Evolutionary conservation across 2,888 invertebrate genomes (phyloP), one percentile per base, ranked within the genome.

Genomic region (Hymenopus coronatus): DNA sequence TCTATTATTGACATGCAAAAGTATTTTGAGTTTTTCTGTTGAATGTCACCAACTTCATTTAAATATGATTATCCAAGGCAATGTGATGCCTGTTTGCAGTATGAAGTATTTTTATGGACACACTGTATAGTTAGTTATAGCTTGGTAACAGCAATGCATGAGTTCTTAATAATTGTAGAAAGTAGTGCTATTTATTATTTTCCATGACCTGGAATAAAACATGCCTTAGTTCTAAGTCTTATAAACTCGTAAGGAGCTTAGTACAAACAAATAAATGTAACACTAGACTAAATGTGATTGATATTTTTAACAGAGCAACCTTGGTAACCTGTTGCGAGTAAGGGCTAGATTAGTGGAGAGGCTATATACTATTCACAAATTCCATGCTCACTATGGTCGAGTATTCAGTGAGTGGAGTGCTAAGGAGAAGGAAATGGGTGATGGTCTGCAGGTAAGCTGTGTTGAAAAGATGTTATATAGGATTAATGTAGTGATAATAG

Each of bases 381-480:
- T 97, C 82, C 97, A 97, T 92, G 96, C 96, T 0, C 96, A 97
- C 93, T 97, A 97, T 91, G 97, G 97, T 0, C 95, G 97, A 85
- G 95, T 97, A 89, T 97, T 97, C 92, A 97, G 97, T 91, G 97
- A 97, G 92, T 97, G 97, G 97, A 97, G 97, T 92, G 97, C 96
- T 70, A 95, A 96, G 88, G 97, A 97, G 92, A 96, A 96, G 91
- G 96, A 96, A 90, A 97, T 97, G 96, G 97, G 96, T 0, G 97
- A 97, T 92, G 96, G 96, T 0, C 90, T 94, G 33, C 93, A 91
- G 90, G 91, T 90, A 91, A 95, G 87, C 6, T 30, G 15, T 28
- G n/a, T 46, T 87, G 28, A 30, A 25, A 54, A 82, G 87, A 25
- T 25, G 9, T 54, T 30, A 9, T 20, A 15, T 54, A 12, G 40